Base-by-base conservation (phyloP, 1,140 invertebrate genomes). In the Pseudomyrmex gracilis region DNA sequence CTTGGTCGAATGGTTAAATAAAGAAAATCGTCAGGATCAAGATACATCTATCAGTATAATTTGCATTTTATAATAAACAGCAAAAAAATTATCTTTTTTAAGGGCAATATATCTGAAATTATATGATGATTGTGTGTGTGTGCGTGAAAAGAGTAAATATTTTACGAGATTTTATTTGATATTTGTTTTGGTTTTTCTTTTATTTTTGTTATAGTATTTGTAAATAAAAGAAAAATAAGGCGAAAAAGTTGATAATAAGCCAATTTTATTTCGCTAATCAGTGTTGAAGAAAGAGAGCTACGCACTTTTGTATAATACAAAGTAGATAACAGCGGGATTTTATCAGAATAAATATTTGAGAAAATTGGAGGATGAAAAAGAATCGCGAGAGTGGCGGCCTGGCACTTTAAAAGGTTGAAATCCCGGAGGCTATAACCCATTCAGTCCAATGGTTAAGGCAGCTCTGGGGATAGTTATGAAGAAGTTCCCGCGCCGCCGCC, bases 351-450 rank as follows among this genome's bases (percentile, higher is more conserved):
- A 47, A 43, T 80, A 49, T 58, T 47, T 58, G 17, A 17, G 49
- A 10, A 8, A 4, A 24, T 22, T 2, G 15, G 7, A 12, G 0
- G 8, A 58, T 12, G 12, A 15, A 17, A 5, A 15, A 66, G 24
- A 17, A 57, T 66, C 24, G 24, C 60, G 34, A 34, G 45, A 66
- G 34, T 20, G 20, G 4, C 13, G 12, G 12, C 10, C 10, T 49
- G 15, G 1, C 34, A 2, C 22, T 60, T 43, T 71, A 71, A 80
- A 53, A 22, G 66, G 43, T 53, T 24, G 45, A 5, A 70, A 71
- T 80, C 76, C 76, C 76, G 43, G 43, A n/a, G 20, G 76, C 76
- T 80, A 80, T 80, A 58, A 80, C 43, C 64, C 66, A 71, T 60
- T 80, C 66, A 49, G 53, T 49, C 22, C 53, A 58, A 57, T 49